These are phyloP conservation scores for Onychomys leucogaster DNA, from an alignment of 2,797 vertebrate genomes.

Conservation along the genomic window DNA sequence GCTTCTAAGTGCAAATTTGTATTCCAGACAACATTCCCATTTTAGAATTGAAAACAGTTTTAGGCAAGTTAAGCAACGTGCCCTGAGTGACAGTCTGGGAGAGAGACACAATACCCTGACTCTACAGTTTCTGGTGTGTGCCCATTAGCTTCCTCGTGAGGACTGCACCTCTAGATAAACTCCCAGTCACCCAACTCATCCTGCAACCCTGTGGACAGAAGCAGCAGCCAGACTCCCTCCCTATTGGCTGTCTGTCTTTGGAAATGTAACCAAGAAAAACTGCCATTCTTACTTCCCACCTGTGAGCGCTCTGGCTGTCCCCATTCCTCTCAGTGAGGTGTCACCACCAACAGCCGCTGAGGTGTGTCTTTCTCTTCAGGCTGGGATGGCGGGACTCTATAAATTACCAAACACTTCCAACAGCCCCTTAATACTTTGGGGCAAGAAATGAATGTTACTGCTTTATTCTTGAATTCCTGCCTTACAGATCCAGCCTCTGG, in stretches of 20 bases:
- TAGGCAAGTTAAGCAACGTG: neutral
- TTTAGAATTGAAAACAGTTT: constrained; percentile 18
- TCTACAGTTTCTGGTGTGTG: neutral
- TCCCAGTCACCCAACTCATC: neutral
- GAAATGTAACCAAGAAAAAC: neutral
- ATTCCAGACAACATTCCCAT: neutral
- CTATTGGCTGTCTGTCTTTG: neutral
- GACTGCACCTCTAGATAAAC: constrained; percentile 1
- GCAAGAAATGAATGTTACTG: neutral
- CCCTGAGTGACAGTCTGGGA: neutral
- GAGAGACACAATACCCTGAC: neutral
- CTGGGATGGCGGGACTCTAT: neutral
- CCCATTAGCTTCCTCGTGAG: neutral
- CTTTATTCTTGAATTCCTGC: constrained; percentile 14
- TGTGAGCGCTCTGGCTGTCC: neutral
- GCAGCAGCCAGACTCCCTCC: neutral
- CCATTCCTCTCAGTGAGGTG: neutral
- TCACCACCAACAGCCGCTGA: neutral
- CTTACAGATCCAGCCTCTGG: neutral
- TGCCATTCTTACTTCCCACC: neutral
- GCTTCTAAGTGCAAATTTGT: neutral
- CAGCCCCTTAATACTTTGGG: neutral
- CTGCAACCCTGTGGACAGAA: neutral
- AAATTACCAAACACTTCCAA: neutral
- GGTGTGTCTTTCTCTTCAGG: neutral